Conservation (phyloP, 2,113 vertebrate species). For the Percopsis transmontana region DNA sequence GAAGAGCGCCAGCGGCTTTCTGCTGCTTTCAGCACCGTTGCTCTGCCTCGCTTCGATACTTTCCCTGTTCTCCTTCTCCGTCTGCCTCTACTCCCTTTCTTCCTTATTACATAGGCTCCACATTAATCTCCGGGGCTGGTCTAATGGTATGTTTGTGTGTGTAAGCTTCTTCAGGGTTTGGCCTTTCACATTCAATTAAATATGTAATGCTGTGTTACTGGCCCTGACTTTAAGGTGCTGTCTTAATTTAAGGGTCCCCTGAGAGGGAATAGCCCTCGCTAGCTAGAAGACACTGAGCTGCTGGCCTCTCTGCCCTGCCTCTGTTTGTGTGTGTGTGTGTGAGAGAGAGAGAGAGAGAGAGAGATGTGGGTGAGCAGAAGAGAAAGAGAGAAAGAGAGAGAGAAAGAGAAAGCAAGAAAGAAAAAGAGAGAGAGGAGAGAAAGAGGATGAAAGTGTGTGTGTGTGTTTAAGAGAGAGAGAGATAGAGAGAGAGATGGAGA, state of each 20-base stretch:
- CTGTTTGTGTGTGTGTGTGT: neutral
- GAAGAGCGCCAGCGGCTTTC: slow-evolving; percentile 10
- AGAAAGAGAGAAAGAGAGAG: too few species aligned
- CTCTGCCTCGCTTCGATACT: too few species aligned
- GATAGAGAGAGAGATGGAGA: too few species aligned
- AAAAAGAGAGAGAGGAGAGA: too few species aligned
- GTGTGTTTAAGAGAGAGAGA: too few species aligned
- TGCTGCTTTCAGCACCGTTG: slow-evolving; percentile 8
- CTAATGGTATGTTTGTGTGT: slow-evolving; percentile 32
- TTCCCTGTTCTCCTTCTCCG: neutral
- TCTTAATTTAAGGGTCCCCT: slow-evolving; percentile 51
- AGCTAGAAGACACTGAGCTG: slow-evolving; percentile 34
- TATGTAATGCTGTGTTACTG: slow-evolving; percentile 49
- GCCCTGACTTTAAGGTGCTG: slow-evolving; percentile 37
- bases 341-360: neutral
- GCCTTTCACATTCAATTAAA: slow-evolving; percentile 53
- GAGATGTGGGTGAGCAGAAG: too few species aligned
- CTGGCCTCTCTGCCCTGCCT: too few species aligned
- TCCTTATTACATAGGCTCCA: slow-evolving; percentile 4
- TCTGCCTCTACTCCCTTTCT: neutral
- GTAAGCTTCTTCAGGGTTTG: slow-evolving; percentile 35
- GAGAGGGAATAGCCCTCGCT: slow-evolving; percentile 12
- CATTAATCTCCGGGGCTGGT: slow-evolving; percentile 46
- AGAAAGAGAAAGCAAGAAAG: too few species aligned
- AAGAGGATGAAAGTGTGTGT: too few species aligned